Evolutionary conservation across 1,140 invertebrate species (phyloP), one percentile per base, ranked within the genome.

Genomic region (Pogonomyrmex barbatus): DNA sequence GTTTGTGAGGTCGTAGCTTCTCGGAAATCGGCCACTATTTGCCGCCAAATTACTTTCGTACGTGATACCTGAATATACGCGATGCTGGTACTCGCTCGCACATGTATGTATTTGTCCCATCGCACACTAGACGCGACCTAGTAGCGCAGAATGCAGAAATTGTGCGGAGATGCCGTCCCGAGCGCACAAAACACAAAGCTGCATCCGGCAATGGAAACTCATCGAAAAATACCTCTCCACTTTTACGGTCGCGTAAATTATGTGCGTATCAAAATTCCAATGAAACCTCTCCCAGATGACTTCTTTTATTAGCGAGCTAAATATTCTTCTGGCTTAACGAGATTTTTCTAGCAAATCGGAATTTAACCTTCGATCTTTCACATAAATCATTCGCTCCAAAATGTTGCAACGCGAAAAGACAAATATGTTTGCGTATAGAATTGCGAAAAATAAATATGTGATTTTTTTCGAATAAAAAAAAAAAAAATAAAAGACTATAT

Each of bases 31-130:
- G 47, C 77, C 36, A 45, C 63, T 81, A 81, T 81, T 70, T 81
- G 77, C 63, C 47, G 50, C 47, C 47, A 81, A 81, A 81, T 81
- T 81, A 68, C 77, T 81, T 68, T 81, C 77, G 63, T 81, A 70
- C 63, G 63, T 81, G 63, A 81, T 68, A 81, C 47, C 36, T 52
- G 62, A 68, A 81, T 68, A 68, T 56, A 68, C 36, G 14, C 36
- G 30, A 36, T 39, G 42, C 42, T 65, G 36, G 8, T 47, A 54
- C 63, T 54, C 36, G 10, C 63, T 54, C 36, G 10, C 47, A 68
- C 36, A 67, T 30, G 14, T 2, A 67, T 30, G 14, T 2, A 30
- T 12, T 45, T 10, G 5, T 45, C 56, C 17, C 36, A 56, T 33
- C 12, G 6, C 45, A 79, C 45, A 36, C 50, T 5, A n/a, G 4